phyloP scores from a whole-genome alignment of 2,113 vertebrate species.

The Petaurus breviceps region DNA sequence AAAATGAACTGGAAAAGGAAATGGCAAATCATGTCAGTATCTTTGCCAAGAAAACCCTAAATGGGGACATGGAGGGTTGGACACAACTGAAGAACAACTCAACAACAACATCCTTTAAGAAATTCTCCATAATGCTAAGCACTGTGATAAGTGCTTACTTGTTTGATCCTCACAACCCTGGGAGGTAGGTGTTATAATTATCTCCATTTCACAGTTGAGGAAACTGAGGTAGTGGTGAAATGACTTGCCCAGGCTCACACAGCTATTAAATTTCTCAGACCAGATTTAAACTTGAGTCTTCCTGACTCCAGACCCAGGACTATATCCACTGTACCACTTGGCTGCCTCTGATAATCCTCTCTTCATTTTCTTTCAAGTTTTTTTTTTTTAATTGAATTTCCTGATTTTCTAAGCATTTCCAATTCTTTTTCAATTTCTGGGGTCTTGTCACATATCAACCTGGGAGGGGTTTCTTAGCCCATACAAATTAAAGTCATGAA shows the following conservation, averaged over 20 bases:
- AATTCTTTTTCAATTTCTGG: neutral
- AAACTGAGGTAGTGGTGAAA: neutral
- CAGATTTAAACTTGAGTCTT: neutral
- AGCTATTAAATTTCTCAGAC: neutral
- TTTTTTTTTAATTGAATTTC: neutral
- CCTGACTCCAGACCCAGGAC: neutral
- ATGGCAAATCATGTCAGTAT: too few relatives aligned
- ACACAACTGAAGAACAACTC: too few relatives aligned
- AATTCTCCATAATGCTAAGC: too few relatives aligned
- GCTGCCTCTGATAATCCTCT: too few relatives aligned
- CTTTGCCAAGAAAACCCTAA: too few relatives aligned
- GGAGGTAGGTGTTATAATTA: neutral
- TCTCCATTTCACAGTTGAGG: neutral
- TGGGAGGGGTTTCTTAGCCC: neutral
- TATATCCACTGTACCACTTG: accelerated
- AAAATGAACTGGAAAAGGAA: too few relatives aligned
- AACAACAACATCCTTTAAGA: too few relatives aligned
- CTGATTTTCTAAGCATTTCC: neutral
- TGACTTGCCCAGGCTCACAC: neutral
- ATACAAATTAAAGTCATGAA: neutral
- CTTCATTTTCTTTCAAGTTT: neutral
- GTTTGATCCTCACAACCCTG: neutral
- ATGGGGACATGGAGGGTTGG: too few relatives aligned
- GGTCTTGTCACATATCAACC: neutral
- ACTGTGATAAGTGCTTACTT: neutral